Percentiles rank a stretch among this genome's conserved stretches.
These are phyloP conservation scores for Cladopsammia gracilis DNA, from an alignment of 64 coral and sea anemone genomes.

Conservation along the genomic window DNA sequence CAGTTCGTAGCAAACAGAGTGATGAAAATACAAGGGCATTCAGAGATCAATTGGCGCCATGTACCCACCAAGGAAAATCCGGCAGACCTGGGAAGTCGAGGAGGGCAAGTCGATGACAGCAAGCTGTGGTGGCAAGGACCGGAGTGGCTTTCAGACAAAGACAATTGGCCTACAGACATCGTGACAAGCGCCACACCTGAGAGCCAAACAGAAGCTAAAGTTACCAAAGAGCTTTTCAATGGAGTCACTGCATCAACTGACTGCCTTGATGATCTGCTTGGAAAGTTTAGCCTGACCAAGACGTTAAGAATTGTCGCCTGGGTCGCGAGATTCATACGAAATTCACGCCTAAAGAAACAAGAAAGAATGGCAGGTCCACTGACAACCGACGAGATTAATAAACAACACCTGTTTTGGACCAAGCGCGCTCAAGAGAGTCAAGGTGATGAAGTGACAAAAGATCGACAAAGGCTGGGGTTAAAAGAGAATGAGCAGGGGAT, in stretches of 20 bases:
- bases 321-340: background rate
- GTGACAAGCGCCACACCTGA: background rate
- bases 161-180: background rate
- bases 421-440: too few species aligned
- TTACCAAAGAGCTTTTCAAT: conserved; percentile 21
- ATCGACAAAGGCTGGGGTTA: conserved; percentile 29
- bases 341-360: background rate
- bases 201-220: conserved; percentile 16
- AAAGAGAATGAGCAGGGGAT: conserved; percentile 18
- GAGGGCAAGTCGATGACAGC: background rate
- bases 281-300: background rate
- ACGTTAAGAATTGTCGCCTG: background rate
- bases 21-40: too few species aligned
- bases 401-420: too few species aligned
- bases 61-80: too few species aligned
- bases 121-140: conserved; percentile 16
- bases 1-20: too few species aligned
- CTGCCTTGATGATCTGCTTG: background rate
- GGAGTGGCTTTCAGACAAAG: background rate
- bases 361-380: too few species aligned
- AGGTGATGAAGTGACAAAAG: too few species aligned
- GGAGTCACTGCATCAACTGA: background rate
- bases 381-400: too few species aligned
- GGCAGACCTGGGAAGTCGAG: too few species aligned
- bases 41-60: too few species aligned